These are phyloP conservation scores for Poliocrania exsul DNA, from an alignment of 2,797 vertebrate genomes.

Conservation along the genomic window DNA sequence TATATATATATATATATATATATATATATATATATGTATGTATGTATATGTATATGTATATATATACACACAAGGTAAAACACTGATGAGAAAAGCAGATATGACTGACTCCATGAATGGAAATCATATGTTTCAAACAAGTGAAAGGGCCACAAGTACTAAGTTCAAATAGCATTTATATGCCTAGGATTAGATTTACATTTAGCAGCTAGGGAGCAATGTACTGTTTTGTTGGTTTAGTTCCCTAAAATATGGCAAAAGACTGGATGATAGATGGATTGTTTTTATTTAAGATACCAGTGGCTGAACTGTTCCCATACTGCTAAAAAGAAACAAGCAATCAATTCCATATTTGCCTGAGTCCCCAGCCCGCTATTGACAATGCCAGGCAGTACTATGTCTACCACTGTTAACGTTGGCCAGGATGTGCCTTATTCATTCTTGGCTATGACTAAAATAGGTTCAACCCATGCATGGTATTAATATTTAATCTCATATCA, in stretches of 20 bases:
- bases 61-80: accelerated
- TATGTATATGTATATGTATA: no score
- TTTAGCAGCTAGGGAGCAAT: background rate
- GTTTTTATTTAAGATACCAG: background rate
- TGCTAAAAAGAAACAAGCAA: background rate
- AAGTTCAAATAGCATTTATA: background rate
- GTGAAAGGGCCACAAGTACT: background rate
- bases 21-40: no score
- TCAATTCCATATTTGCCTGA: background rate
- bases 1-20: accelerated
- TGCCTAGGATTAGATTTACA: background rate
- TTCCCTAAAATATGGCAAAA: background rate
- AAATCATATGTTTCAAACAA: background rate
- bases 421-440: background rate
- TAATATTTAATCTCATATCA: background rate
- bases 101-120: background rate
- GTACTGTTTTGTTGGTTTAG: background rate
- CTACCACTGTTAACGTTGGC: accelerated
- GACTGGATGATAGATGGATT: background rate
- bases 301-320: background rate
- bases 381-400: background rate
- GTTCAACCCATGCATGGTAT: background rate
- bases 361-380: background rate
- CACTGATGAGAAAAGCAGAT: background rate
- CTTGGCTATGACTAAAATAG: background rate